Percentiles rank a stretch among this genome's conserved stretches.
phyloP scores from a whole-genome alignment of 1,140 invertebrate genomes.

The Drosophila ananassae region DNA sequence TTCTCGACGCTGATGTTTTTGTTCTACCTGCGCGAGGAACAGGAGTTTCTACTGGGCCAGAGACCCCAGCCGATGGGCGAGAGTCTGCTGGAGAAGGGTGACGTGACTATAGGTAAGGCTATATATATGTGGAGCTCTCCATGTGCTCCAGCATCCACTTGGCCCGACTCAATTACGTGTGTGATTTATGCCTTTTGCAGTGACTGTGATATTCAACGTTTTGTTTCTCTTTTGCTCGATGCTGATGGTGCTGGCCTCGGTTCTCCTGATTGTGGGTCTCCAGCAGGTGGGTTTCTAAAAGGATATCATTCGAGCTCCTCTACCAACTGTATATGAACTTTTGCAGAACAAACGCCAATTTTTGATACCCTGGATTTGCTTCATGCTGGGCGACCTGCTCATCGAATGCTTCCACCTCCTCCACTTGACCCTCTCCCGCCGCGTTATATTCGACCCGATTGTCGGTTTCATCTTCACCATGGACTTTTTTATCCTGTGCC shows the following conservation, averaged over 20 bases:
- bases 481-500: conserved; percentile 74
- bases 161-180: conserved; percentile 35
- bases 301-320: too few species aligned
- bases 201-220: conserved; percentile 81
- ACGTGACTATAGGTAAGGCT: conserved; percentile 68
- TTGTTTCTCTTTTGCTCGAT: conserved; percentile 76
- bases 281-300: conserved; percentile 57
- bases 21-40: conserved; percentile 67
- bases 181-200: conserved; percentile 60
- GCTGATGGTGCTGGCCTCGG: conserved; percentile 66
- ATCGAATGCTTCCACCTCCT: conserved; percentile 66
- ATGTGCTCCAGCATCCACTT: background rate
- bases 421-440: conserved; percentile 58
- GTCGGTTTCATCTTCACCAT: conserved; percentile 79
- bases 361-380: conserved; percentile 68
- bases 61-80: conserved; percentile 57
- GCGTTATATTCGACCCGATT: conserved; percentile 72
- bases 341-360: conserved; percentile 68
- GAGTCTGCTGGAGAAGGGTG: conserved; percentile 71
- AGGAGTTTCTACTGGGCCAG: conserved; percentile 68
- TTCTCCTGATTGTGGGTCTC: conserved; percentile 64
- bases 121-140: conserved; percentile 3
- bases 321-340: background rate
- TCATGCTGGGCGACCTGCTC: conserved; percentile 72
- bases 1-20: conserved; percentile 72